Percentiles rank a stretch among this genome's conserved stretches.
Evolutionary conservation across 2,797 vertebrate species (phyloP).

Genomic region (Ataeniobius toweri): DNA sequence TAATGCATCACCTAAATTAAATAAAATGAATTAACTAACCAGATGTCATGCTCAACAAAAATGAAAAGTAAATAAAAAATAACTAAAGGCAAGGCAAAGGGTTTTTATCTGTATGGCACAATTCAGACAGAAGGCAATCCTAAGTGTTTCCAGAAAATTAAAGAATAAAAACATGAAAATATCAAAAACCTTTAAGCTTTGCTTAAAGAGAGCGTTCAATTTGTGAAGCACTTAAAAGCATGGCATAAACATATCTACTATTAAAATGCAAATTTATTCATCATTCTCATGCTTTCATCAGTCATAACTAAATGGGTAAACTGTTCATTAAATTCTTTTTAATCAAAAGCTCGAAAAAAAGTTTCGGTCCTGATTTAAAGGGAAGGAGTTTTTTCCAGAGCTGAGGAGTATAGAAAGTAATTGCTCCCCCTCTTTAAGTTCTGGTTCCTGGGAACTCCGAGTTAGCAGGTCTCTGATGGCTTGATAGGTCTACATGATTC

Average conservation of each 20-base stretch:
- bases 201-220: not conserved
- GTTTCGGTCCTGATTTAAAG: too few relatives aligned
- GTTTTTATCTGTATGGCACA: too few relatives aligned
- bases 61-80: not conserved
- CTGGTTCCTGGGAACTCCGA: too few relatives aligned
- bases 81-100: not conserved
- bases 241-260: not conserved
- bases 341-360: too few relatives aligned
- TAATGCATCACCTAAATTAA: not conserved
- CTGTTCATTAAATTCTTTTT: not conserved
- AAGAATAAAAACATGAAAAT: not conserved
- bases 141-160: not conserved
- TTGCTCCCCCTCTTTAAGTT: too few relatives aligned
- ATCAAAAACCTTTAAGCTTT: not conserved
- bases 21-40: not conserved
- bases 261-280: not conserved
- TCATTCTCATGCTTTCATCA: not conserved
- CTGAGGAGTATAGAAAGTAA: too few relatives aligned
- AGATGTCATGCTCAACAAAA: not conserved
- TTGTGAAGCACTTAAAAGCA: not conserved
- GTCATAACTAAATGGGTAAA: not conserved
- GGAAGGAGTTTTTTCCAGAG: too few relatives aligned
- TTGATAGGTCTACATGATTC: too few relatives aligned
- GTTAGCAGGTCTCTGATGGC: too few relatives aligned
- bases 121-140: not conserved